Evolutionary conservation across 2,888 invertebrate genomes (phyloP), one percentile per base, ranked within the genome.

Genomic region (Entomobrya multifasciata): DNA sequence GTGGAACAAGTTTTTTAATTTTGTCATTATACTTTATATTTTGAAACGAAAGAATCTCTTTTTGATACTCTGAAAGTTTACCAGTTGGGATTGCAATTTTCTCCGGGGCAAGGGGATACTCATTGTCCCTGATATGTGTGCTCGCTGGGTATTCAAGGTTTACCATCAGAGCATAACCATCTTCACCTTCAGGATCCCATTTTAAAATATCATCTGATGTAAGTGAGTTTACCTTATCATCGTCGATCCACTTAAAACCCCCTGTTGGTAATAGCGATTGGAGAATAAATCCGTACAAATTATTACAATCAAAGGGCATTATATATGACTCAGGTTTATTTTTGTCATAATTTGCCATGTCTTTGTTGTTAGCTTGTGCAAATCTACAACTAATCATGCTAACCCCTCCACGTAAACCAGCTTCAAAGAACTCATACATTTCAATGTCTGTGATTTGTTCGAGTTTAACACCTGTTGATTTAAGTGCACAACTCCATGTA

Each of bases 251-350:
- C 17, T 60, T 60, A 60, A 86, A 86, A 15, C 72, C 25, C 0
- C 4, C 13, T 17, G n/a, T 47, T 4, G 87, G 87, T n/a, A 83
- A 20, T 1, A 8, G 8, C 0, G 1, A 10, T 11, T 20, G 1
- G 25, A 87, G 27, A 1, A 22, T 25, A 10, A 8, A 1, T 10
- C 87, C 87, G 22, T 87, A 87, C 10, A 87, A 30, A 57, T 87
- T 87, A 6, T 55, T 60, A 10, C 4, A 11, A 17, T 87, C 87
- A 30, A 83, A 13, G n/a, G 67, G 67, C n/a, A 36, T 47, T 60
- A 65, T 62, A 27, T 83, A 22, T 0, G 4, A 17, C 47, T 57
- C 36, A 17, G 20, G n/a, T 11, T 17, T 0, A 25, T n/a, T n/a
- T 10, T 13, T 65, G 1, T 20, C 44, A 11, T 13, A 1, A 17